Evolutionary conservation across 2,888 invertebrate genomes (phyloP).

Genomic region (Octonoba sinensis): DNA sequence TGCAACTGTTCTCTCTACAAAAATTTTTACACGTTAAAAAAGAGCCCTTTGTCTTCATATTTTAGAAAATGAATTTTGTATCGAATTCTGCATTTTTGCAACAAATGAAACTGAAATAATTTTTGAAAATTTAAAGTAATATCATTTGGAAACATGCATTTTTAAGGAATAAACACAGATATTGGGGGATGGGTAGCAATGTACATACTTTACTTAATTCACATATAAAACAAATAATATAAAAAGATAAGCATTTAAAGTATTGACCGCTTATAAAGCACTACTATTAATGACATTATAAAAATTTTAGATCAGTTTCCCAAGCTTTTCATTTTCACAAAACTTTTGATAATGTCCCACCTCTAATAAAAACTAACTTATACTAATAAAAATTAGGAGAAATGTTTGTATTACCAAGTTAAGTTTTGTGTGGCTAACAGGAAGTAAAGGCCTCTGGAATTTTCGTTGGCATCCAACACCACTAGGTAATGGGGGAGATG

Average conservation of each 20-base stretch:
- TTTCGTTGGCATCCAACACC: slow-evolving; percentile 94
- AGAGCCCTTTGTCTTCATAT: neutral
- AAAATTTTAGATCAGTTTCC: no score
- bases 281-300: no score
- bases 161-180: no score
- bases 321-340: no score
- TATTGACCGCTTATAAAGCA: no score
- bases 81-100: neutral
- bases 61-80: neutral
- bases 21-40: neutral
- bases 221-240: neutral
- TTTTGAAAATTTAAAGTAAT: neutral
- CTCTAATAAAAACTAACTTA: no score
- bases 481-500: slow-evolving; percentile 93
- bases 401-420: slow-evolving; percentile 77
- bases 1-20: slow-evolving; percentile 86
- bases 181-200: no score
- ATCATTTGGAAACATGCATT: neutral
- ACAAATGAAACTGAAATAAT: neutral
- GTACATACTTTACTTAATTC: neutral
- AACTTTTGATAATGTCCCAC: no score
- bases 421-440: slow-evolving; percentile 91
- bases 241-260: neutral
- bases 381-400: neutral
- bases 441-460: slow-evolving; percentile 94